Base-by-base conservation (phyloP, 2,888 invertebrate species). In the Polietes domitor region DNA sequence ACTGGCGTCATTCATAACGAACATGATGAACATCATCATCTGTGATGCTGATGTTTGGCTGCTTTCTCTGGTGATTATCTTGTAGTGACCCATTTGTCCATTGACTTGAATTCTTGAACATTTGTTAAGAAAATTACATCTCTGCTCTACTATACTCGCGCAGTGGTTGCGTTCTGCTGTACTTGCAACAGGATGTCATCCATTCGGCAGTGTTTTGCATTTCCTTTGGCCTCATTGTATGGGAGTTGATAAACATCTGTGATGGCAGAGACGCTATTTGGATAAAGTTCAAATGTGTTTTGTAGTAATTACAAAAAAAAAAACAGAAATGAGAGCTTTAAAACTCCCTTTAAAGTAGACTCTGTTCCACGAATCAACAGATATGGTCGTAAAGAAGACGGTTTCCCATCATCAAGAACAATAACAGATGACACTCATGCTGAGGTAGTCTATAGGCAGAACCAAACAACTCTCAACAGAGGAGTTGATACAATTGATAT, bases 21-120 rank as follows among this genome's bases (percentile, higher is more conserved):
- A 26, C 2, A 24, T 58, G 26, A 26, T 58, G 6, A 3, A 58
- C 26, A 26, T 24, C 26, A 9, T 58, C 21, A 24, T 12, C 1
- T 21, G 21, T 17, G 12, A 55, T 55, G 24, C 2, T 41, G 55
- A 21, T 55, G 24, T 55, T 21, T 10, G 9, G n/a, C 47, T 47
- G 47, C 47, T 47, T 12, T 47, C 15, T 47, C 47, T 12, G n/a
- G 47, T 47, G 47, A 47, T 47, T 47, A 47, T 12, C n/a, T 47
- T 47, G 15, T n/a, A 47, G 47, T 61, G 61, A 61, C 61, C 61
- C n/a, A 32, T 61, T 28, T 61, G 24, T 32, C 32, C 26, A 61
- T 21, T 61, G 61, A 61, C 26, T 61, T 61, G 61, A 24, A 61
- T 32, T 17, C 17, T n/a, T 28, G 61, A 12, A 32, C n/a, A 61